Evolutionary conservation across 2,888 invertebrate genomes (phyloP).

Genomic region (Acutogordius australiensis): DNA sequence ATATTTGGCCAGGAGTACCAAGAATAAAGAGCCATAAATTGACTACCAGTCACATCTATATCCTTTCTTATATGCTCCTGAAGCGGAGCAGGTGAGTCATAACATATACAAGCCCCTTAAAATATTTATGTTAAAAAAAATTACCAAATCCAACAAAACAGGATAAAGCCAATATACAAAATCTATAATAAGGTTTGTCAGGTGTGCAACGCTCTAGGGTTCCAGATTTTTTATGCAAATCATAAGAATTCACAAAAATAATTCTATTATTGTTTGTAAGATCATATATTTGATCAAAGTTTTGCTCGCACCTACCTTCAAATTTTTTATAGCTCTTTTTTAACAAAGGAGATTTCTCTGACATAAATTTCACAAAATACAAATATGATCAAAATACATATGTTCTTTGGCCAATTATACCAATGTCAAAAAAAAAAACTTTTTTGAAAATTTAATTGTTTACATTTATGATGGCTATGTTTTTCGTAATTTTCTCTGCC

Average conservation of each 20-base stretch:
- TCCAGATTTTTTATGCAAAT: neutral
- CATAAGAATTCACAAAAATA: constrained; percentile 4
- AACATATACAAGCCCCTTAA: constrained; percentile 78
- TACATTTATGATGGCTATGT: no score
- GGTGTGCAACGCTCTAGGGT: no score
- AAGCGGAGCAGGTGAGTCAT: constrained; percentile 73
- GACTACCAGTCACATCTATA: constrained; percentile 43
- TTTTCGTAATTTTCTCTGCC: no score
- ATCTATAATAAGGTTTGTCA: neutral
- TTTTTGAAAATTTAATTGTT: no score
- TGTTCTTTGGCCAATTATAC: no score
- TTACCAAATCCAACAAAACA: constrained; percentile 11
- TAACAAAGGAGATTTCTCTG: no score
- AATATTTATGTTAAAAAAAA: neutral
- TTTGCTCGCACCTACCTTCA: no score
- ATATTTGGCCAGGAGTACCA: constrained; percentile 96
- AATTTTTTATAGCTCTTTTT: no score
- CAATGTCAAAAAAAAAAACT: no score
- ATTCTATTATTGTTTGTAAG: constrained; percentile 1
- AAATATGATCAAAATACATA: no score
- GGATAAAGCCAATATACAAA: neutral
- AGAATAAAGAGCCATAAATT: constrained; percentile 60
- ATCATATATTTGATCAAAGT: neutral
- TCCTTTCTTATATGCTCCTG: constrained; percentile 56
- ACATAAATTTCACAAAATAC: no score